These are phyloP conservation scores for Ophion ventricosus DNA, from an alignment of 2,888 invertebrate species.

Conservation along the genomic window DNA sequence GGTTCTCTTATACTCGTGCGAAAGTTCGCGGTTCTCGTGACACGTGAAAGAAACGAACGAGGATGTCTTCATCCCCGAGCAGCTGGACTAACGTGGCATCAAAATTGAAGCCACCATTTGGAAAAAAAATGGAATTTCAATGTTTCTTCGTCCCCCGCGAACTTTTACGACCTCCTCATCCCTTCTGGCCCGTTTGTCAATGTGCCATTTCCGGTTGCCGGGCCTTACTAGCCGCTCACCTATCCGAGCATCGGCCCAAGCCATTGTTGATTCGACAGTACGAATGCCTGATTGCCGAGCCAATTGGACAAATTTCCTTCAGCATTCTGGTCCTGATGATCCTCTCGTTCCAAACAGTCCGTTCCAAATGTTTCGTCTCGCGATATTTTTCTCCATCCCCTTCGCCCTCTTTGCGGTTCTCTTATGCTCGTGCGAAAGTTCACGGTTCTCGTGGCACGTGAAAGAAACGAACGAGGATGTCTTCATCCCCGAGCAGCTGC, in stretches of 20 bases:
- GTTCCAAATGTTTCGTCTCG: constrained; percentile 41
- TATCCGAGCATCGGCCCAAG: too few species aligned
- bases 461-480: not conserved
- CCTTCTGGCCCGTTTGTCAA: too few species aligned
- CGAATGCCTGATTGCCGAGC: too few species aligned
- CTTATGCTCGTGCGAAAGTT: not conserved
- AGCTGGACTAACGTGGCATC: not conserved
- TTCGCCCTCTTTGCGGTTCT: not conserved
- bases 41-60: not conserved
- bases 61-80: not conserved
- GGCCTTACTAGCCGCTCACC: too few species aligned
- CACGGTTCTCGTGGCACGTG: not conserved
- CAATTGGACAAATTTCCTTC: too few species aligned
- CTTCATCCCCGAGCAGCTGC: not conserved
- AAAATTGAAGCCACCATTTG: not conserved
- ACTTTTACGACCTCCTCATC: too few species aligned
- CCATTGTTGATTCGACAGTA: too few species aligned
- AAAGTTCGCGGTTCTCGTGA: constrained; percentile 1
- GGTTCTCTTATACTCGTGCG: not conserved
- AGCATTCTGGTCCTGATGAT: too few species aligned
- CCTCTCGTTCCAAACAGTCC: not conserved
- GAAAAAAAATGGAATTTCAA: too few species aligned
- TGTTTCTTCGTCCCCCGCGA: too few species aligned
- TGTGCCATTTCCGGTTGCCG: too few species aligned
- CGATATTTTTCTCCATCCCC: not conserved